These are phyloP conservation scores for Ianthella basta DNA, from an alignment of 37 sponge, comb jelly and placozoan species.

Conservation along the genomic window DNA sequence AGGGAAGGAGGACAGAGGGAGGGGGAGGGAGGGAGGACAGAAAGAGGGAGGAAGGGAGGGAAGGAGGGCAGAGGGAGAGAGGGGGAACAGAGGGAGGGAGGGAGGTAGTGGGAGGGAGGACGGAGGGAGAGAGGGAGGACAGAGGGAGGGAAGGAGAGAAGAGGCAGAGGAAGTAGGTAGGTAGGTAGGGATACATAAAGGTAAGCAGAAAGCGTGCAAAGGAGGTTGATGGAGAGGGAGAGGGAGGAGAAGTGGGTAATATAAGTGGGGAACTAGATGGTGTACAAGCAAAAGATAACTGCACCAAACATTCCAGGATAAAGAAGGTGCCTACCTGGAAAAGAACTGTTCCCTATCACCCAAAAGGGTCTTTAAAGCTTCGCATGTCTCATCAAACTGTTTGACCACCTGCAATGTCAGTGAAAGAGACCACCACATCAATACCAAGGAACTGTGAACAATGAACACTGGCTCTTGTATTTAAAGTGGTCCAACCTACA, in stretches of 20 bases:
- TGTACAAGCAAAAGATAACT: no score
- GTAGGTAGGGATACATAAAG: background rate
- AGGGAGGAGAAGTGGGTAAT: no score
- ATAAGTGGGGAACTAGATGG: no score
- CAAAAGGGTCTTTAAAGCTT: constrained; percentile 10
- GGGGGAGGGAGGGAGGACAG: background rate
- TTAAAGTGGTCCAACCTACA: background rate
- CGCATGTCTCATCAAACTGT: background rate
- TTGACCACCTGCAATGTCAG: background rate
- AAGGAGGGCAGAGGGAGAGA: background rate
- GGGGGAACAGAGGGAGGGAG: background rate
- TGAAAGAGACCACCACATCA: background rate
- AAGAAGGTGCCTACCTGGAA: background rate
- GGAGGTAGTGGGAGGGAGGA: background rate
- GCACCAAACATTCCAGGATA: no score
- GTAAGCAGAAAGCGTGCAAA: no score
- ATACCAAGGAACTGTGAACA: background rate
- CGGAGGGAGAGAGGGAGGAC: background rate
- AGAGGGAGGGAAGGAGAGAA: background rate
- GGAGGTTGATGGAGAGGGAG: no score
- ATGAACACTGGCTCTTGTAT: background rate
- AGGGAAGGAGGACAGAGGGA: background rate
- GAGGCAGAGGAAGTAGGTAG: background rate
- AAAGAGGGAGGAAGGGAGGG: background rate
- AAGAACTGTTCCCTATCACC: background rate